A percentile compares a stretch with the other conserved stretches of the same genome.
phyloP scores from a whole-genome alignment of 2,888 invertebrate species.

The Hesperia comma region DNA sequence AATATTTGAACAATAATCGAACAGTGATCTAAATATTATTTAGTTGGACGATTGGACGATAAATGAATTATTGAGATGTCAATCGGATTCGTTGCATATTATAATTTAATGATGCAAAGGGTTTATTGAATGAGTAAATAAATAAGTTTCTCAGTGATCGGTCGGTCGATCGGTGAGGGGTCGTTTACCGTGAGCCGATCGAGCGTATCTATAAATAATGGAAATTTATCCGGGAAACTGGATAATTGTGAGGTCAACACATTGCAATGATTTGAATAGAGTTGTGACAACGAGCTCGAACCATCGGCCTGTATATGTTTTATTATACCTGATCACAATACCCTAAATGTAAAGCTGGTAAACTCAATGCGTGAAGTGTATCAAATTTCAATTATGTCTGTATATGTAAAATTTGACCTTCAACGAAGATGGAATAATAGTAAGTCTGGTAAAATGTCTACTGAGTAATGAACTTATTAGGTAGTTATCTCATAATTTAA shows the following conservation, averaged over 20 bases:
- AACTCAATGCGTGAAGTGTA: neutral
- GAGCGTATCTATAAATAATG: neutral
- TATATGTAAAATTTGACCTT: too few species aligned
- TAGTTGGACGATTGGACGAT: neutral
- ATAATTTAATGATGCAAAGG: too few species aligned
- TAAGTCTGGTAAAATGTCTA: too few species aligned
- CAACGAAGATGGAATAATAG: too few species aligned
- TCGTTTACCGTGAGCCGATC: neutral
- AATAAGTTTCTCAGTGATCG: too few species aligned
- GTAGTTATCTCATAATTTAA: neutral
- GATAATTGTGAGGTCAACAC: neutral
- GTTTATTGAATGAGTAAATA: too few species aligned
- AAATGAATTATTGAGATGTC: neutral
- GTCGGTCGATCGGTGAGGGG: too few species aligned
- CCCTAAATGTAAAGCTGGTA: neutral
- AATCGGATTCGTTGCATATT: too few species aligned
- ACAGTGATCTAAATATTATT: slow-evolving; percentile 7
- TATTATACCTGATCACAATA: neutral
- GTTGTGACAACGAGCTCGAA: neutral
- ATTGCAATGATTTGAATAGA: neutral
- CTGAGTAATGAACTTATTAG: neutral
- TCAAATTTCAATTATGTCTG: neutral
- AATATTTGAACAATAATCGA: slow-evolving; percentile 7
- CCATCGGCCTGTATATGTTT: neutral
- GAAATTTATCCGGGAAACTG: neutral